Conservation (phyloP, 2,113 vertebrate species). For the Rhineura floridana region DNA sequence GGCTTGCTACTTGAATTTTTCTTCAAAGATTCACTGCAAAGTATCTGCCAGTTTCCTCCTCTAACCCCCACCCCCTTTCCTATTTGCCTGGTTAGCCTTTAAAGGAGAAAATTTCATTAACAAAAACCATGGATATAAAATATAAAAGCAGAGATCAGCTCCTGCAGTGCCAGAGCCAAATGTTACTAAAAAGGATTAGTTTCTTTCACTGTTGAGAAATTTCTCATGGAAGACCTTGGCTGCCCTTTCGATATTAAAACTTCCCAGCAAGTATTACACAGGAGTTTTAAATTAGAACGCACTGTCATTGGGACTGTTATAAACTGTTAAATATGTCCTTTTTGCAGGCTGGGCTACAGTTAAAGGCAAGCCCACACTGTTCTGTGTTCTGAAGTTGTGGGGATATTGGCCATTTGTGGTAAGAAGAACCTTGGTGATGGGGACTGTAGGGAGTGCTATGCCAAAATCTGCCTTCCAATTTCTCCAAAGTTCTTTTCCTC, state of each 20-base stretch:
- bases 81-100: slow-evolving; percentile 68
- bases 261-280: slow-evolving; percentile 82
- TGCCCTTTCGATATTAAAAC: slow-evolving; percentile 84
- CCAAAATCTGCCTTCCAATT: too few relatives aligned
- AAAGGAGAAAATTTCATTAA: slow-evolving; percentile 76
- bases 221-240: slow-evolving; percentile 82
- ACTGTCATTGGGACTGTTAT: slow-evolving; percentile 80
- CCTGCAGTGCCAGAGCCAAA: slow-evolving; percentile 73
- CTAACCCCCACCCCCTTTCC: neutral
- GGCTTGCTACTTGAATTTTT: slow-evolving; percentile 66
- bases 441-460: rapidly evolving
- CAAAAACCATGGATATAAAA: slow-evolving; percentile 74
- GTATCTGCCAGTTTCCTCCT: slow-evolving; percentile 54
- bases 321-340: slow-evolving; percentile 78
- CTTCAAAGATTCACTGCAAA: slow-evolving; percentile 61
- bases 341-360: slow-evolving; percentile 68
- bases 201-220: slow-evolving; percentile 82
- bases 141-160: slow-evolving; percentile 77
- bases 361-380: slow-evolving; percentile 53
- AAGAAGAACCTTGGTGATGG: slow-evolving; percentile 39
- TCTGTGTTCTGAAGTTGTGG: slow-evolving; percentile 48
- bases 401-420: slow-evolving; percentile 65
- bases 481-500: neutral
- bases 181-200: slow-evolving; percentile 79
- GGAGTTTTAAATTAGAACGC: slow-evolving; percentile 81